A percentile compares a stretch with the other conserved stretches of the same genome.
Conservation (phyloP, 2,113 vertebrate genomes). For the Prionailurus viverrinus region DNA sequence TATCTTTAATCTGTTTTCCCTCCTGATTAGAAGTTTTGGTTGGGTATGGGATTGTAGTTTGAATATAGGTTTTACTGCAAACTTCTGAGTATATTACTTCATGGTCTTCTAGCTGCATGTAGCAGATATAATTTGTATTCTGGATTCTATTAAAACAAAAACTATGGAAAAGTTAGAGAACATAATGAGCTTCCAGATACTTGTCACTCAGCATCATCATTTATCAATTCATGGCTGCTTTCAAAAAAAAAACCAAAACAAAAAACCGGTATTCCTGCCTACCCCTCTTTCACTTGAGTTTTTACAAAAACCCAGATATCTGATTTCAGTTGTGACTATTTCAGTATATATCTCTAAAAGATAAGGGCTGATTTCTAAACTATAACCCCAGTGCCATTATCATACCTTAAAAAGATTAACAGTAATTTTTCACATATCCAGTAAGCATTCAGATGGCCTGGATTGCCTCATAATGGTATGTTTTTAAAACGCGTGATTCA, state of each 20-base stretch:
- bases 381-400: not conserved
- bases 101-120: not conserved
- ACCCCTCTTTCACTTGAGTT: not conserved
- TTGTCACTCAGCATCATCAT: not conserved
- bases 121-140: conserved; percentile 22
- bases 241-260: not conserved
- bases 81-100: not conserved
- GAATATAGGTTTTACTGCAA: conserved; percentile 21
- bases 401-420: not conserved
- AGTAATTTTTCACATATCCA: not conserved
- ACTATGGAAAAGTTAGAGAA: not conserved
- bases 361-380: not conserved
- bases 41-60: not conserved
- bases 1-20: not conserved
- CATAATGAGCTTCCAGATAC: not conserved
- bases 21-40: conserved; percentile 24
- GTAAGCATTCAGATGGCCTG: not conserved
- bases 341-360: not conserved
- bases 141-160: not conserved
- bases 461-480: not conserved
- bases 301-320: not conserved
- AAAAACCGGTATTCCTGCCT: not conserved
- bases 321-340: conserved; percentile 1
- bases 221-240: not conserved
- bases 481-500: conserved; percentile 8